Base-by-base conservation (phyloP, 2,113 vertebrate genomes). In the Paratilapia polleni region DNA sequence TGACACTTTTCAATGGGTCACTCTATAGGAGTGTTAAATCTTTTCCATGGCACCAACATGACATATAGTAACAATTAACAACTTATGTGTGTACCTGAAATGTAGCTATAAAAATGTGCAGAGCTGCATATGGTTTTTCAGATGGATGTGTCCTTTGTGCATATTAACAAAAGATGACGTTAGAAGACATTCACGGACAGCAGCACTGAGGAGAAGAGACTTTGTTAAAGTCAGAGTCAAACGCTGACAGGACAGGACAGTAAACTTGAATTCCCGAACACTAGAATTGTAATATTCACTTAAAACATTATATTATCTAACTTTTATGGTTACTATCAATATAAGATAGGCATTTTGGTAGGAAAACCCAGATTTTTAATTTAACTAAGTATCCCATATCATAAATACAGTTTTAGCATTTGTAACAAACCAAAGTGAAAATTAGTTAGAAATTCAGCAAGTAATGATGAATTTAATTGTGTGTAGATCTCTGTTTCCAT, bases 271-370 rank as follows among this genome's bases (percentile, higher is more conserved):
- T 41, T 41, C 10, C 11, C 10, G 11, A 41, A 41, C 38, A 41
- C 22, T 47, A 66, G n/a, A 66, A 36, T 66, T 66, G 36, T 66
- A 66, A 66, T 66, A 66, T 66, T 41, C 36, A 64, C 12, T 24
- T 34, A 41, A 41, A 64, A 41, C 62, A 64, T 41, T 41, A 64
- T 64, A 64, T 7, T 36, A 6, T 4, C 1, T 11, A 68, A 68
- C 63, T 47, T 43, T 47, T 68, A 47, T 47, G 22, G 24, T 43
- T 68, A 47, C 22, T 47, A 26, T 11, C 22, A 68, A 26, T 36
- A 68, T 68, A 68, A 47, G n/a, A 17, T 6, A 47, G 24, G 38
- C 38, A 2, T 47, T 68, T 47, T 68, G 43, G 38, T 24, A 24
- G n/a, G 41, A 66, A 41, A 66, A 43, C 36, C 0, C 62, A 41